These are phyloP conservation scores for Gymnosoma rotundatum DNA, from an alignment of 2,888 invertebrate genomes.

Conservation along the genomic window DNA sequence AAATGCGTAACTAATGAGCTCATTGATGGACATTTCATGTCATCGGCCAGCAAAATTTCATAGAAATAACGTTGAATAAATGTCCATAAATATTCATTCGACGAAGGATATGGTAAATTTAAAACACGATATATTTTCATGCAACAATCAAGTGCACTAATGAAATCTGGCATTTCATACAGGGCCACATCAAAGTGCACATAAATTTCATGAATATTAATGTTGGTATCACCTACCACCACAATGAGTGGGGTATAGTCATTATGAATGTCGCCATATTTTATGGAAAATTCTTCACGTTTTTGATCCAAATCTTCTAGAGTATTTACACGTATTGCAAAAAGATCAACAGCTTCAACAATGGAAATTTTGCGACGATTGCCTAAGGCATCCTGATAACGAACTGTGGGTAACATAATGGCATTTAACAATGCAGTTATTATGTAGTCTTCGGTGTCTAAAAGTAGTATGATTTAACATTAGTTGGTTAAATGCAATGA, in stretches of 20 bases:
- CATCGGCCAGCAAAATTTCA: slow-evolving; percentile 64
- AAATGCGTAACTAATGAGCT: slow-evolving; percentile 66
- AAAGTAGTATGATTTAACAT: background rate
- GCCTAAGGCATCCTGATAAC: slow-evolving; percentile 69
- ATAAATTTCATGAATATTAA: slow-evolving; percentile 71
- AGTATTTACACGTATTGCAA: slow-evolving; percentile 68
- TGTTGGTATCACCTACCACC: slow-evolving; percentile 67
- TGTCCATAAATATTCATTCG: slow-evolving; percentile 70
- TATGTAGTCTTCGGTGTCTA: slow-evolving; percentile 70
- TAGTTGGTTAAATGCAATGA: background rate
- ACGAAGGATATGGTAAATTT: slow-evolving; percentile 68
- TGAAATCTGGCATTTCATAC: slow-evolving; percentile 70
- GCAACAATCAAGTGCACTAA: slow-evolving; percentile 70
- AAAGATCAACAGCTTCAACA: slow-evolving; percentile 69
- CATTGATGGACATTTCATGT: slow-evolving; percentile 68
- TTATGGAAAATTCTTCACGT: slow-evolving; percentile 64
- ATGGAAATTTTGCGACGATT: slow-evolving; percentile 67
- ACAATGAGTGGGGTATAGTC: slow-evolving; percentile 69
- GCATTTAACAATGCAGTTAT: slow-evolving; percentile 66
- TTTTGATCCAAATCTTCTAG: slow-evolving; percentile 68
- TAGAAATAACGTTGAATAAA: slow-evolving; percentile 72
- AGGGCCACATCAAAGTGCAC: slow-evolving; percentile 69
- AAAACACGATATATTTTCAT: slow-evolving; percentile 71
- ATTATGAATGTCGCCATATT: slow-evolving; percentile 64
- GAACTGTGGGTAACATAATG: slow-evolving; percentile 68